Evolutionary conservation across 2,888 invertebrate species (phyloP), one percentile per base, ranked within the genome.

Genomic region (Phasia obesa): DNA sequence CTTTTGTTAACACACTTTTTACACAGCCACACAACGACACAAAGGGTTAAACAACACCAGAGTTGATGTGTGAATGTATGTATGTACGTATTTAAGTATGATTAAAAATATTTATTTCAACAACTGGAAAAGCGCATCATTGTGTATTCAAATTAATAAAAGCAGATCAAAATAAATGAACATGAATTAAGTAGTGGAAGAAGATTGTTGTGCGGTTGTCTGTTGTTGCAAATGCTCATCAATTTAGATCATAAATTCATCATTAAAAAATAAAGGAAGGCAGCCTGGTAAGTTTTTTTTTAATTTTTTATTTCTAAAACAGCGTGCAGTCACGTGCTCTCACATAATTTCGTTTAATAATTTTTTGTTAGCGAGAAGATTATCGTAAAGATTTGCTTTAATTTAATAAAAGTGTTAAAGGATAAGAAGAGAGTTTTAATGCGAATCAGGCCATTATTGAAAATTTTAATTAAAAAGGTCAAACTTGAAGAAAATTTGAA

Each of bases 181-280:
- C 44, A 51, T 23, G 53, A 60, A 38, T 71, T 47, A n/a, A 27
- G 73, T 53, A 42, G 21, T 31, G 49, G 49, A 31, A 38, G 31
- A 5, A 2, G 3, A 31, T 31, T 4, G 31, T 35, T 49, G 73
- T 53, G 19, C 25, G 70, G 49, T 59, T 81, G 73, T 77, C 69
- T 69, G 51, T 60, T 65, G 44, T 38, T 53, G 21, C n/a, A n/a
- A n/a, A n/a, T 49, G 25, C 75, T 57, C 83, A 79, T 83, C 83
- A 83, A 83, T 79, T 79, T 67, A 67, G 65, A 55, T 79, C 79
- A 79, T 83, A 79, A 83, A 79, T 83, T 79, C 83, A 79, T 83
- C 83, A 79, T 83, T 75, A 79, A 76, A 9, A 35, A 35, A 35
- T 11, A 11, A 71, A 74, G 47, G n/a, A 42, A 27, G 78, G 55